phyloP scores from a whole-genome alignment of 2,797 vertebrate genomes.

The Pipistrellus nathusii region DNA sequence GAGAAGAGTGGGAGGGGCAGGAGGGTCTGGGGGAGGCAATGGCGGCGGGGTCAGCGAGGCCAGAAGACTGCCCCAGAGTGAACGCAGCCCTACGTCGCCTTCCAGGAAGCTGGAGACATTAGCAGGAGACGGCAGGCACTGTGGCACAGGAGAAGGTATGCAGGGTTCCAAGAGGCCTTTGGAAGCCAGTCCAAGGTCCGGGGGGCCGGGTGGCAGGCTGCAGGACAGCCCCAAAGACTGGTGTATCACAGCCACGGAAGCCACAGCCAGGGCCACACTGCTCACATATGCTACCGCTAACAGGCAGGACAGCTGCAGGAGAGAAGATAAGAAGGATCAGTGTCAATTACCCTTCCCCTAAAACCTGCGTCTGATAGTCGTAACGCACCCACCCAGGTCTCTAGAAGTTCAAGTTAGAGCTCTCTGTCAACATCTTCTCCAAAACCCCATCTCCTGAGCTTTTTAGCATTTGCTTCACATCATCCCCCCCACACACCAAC shows the following conservation, averaged over 20 bases:
- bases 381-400: background rate
- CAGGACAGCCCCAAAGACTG: constrained; percentile 88
- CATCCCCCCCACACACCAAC: background rate
- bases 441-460: background rate
- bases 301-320: constrained; percentile 93
- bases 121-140: background rate
- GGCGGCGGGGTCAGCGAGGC: constrained; percentile 68
- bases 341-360: background rate
- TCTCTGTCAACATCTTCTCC: background rate
- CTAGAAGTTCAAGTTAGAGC: background rate
- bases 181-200: constrained; percentile 64
- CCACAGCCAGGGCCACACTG: constrained; percentile 92
- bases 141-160: background rate
- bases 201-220: constrained; percentile 64
- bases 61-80: constrained; percentile 76
- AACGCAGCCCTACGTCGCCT: background rate
- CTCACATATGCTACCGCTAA: constrained; percentile 95
- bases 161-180: constrained; percentile 60
- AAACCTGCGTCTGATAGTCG: background rate
- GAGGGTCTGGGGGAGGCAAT: constrained; percentile 50
- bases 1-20: constrained; percentile 72
- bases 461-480: background rate
- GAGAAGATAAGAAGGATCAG: background rate
- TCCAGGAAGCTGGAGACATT: constrained; percentile 68
- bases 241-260: constrained; percentile 91